Base-by-base conservation (phyloP, 2,113 vertebrate species). In the Tenebrosternarchus preto region DNA sequence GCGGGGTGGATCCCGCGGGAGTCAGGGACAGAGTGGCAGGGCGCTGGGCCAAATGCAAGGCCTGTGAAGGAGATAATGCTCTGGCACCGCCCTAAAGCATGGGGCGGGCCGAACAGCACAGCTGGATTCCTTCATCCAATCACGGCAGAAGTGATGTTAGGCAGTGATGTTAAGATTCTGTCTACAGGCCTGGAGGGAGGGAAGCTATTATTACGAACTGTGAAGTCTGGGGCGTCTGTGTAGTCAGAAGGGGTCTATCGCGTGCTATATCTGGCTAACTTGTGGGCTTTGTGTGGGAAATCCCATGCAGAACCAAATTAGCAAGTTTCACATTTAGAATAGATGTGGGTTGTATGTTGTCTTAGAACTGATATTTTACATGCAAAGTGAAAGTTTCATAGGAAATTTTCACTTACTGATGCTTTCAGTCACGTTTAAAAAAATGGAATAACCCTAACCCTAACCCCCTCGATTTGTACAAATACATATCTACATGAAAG, bases 381-480 rank as follows among this genome's bases (percentile, higher is more conserved):
- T 67, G 63, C 19, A 4, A 43, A 43, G 31, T 67, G 63, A 67
- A 67, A 67, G 63, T 36, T 67, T 67, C 63, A 64, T 6, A 64
- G 61, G 61, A 66, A 66, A 31, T 33, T 8, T 27, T 50, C 8
- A 50, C 43, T 15, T 50, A 50, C 9, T 50, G 43, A 50, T 50
- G 39, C 19, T n/a, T 1, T n/a, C 29, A 11, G 15, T 19, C 31
- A 22, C 6, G 4, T 39, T 36, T 50, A 15, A 43, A 31, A 9
- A 15, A 64, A 0, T n/a, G 16, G 29, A 33, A 64, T 33, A 2
- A 64, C 61, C 25, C 31, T 6, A 5, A n/a, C n/a, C n/a, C n/a
- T n/a, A n/a, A n/a, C n/a, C n/a, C n/a, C n/a, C n/a, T n/a, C n/a
- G n/a, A 27, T 63, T 17, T 31, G 15, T 66, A 33, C 17, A 33